Evolutionary conservation across 2,888 invertebrate species (phyloP).

Genomic region (Cheilosia scutellata): DNA sequence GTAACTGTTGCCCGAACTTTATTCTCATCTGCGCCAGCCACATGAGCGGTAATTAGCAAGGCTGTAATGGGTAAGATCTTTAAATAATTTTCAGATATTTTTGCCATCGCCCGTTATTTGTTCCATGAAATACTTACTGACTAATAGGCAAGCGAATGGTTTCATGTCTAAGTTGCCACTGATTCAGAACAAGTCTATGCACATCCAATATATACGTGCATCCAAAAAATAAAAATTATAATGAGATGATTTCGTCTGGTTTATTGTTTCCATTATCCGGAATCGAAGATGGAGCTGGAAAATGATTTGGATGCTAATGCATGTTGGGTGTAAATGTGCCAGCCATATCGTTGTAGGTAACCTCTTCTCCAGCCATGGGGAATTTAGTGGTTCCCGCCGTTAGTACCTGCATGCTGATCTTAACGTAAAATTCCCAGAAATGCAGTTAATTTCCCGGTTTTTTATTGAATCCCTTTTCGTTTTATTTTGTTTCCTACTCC

Average conservation of each 20-base stretch:
- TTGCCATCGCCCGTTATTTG: not conserved
- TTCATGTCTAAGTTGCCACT: constrained; percentile 43
- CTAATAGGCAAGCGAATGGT: constrained; percentile 38
- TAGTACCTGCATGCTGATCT: no score
- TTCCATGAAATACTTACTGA: constrained; percentile 29
- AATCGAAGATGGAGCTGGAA: not conserved
- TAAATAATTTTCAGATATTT: not conserved
- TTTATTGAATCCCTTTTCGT: no score
- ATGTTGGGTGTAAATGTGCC: not conserved
- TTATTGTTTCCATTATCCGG: not conserved
- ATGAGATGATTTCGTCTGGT: constrained; percentile 15
- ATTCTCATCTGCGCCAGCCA: not conserved
- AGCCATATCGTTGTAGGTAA: not conserved
- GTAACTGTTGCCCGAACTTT: constrained; percentile 17
- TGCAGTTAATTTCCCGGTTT: no score
- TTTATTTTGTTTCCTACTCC: no score
- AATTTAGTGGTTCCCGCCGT: not conserved
- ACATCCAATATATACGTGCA: constrained; percentile 34
- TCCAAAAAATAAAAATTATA: not conserved
- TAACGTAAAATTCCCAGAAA: no score
- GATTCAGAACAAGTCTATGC: constrained; percentile 13
- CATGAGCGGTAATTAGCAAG: not conserved
- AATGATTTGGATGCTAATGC: not conserved
- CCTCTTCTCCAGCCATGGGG: not conserved
- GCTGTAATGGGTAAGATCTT: constrained; percentile 23